Conservation (phyloP, 1,140 invertebrate species). For the Vanessa tameamea region DNA sequence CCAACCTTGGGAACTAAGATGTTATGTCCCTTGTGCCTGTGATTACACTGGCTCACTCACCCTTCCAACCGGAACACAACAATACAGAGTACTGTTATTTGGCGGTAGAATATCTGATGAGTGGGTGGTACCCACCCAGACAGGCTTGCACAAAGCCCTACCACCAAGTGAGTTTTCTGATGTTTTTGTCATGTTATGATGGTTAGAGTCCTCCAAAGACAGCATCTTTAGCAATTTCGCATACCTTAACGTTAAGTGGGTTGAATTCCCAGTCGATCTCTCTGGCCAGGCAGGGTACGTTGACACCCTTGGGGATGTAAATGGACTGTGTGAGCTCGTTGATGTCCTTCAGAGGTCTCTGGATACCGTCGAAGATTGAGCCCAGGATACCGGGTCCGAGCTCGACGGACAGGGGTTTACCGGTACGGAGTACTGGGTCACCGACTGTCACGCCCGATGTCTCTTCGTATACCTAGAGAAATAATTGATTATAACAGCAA, state of each 20-base stretch:
- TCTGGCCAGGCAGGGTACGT: conserved; percentile 94
- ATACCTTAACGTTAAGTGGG: conserved; percentile 75
- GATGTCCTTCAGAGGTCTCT: conserved; percentile 98
- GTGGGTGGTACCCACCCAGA: no score
- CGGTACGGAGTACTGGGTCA: conserved; percentile 98
- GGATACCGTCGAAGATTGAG: conserved; percentile 99
- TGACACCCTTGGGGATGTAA: conserved; percentile 99
- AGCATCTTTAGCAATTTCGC: background rate
- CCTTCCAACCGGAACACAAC: no score
- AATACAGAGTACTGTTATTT: no score
- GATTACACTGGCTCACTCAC: no score
- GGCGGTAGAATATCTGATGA: no score
- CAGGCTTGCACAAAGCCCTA: no score
- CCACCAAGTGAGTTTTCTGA: no score
- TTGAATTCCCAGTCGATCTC: conserved; percentile 95
- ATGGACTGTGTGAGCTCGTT: conserved; percentile 96
- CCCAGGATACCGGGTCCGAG: conserved; percentile 99
- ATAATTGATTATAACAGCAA: background rate
- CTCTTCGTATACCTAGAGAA: conserved; percentile 95
- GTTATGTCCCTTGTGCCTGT: no score
- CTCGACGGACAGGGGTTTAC: conserved; percentile 98
- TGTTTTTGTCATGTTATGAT: no score
- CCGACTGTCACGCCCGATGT: conserved; percentile 99
- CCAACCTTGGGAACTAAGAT: no score
- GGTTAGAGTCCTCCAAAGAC: no score